Percentiles rank a stretch among this genome's conserved stretches.
Conservation (phyloP, 2,888 invertebrate genomes). For the Spisula solida region DNA sequence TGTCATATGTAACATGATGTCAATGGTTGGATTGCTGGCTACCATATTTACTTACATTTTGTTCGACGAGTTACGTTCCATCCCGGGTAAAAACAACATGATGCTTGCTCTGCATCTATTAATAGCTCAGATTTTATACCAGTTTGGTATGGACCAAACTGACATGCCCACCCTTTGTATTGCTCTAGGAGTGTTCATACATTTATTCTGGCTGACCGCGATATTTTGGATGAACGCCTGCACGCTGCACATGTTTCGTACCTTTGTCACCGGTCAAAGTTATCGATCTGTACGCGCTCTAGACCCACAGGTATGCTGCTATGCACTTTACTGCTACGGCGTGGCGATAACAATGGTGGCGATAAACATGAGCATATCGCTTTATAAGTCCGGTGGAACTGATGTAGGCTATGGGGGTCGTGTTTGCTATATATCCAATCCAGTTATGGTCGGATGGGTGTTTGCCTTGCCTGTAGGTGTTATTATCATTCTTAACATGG, state of each 20-base stretch:
- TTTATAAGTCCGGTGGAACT: constrained; percentile 56
- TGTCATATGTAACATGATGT: constrained; percentile 61
- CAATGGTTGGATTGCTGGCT: constrained; percentile 57
- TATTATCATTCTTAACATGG: constrained; percentile 67
- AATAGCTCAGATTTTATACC: constrained; percentile 64
- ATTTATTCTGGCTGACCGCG: constrained; percentile 68
- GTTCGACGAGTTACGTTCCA: constrained; percentile 66
- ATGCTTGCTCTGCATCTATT: constrained; percentile 65
- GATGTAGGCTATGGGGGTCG: constrained; percentile 65
- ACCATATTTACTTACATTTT: constrained; percentile 64
- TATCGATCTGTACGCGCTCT: constrained; percentile 62
- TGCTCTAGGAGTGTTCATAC: constrained; percentile 64
- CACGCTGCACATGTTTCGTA: constrained; percentile 72
- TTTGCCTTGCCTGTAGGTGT: constrained; percentile 69
- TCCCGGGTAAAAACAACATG: constrained; percentile 72
- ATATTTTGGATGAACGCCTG: constrained; percentile 74
- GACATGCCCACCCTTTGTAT: constrained; percentile 55
- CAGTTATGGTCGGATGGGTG: constrained; percentile 69
- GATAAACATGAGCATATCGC: constrained; percentile 58
- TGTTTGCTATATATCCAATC: constrained; percentile 65
- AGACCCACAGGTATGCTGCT: constrained; percentile 66
- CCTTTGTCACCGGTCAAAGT: constrained; percentile 70
- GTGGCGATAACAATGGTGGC: constrained; percentile 58
- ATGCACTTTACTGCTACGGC: constrained; percentile 60
- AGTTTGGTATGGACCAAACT: constrained; percentile 69